phyloP scores from a whole-genome alignment of 2,888 invertebrate species.

The Platerodrilus igneus region DNA sequence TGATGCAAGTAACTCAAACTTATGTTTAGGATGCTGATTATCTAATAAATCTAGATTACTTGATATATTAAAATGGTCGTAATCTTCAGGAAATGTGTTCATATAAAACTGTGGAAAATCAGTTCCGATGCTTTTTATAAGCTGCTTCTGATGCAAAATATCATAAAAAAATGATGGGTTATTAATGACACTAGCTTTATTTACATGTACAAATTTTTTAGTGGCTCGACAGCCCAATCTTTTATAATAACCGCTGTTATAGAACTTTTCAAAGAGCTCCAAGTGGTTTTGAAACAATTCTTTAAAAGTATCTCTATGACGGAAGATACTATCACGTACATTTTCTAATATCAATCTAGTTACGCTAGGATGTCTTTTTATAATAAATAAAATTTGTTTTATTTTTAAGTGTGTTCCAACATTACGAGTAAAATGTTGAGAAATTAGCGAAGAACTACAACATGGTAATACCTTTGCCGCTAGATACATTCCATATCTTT shows the following conservation, averaged over 20 bases:
- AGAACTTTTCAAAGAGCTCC: conserved; percentile 17
- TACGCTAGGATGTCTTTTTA: conserved; percentile 14
- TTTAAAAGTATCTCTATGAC: conserved; percentile 8
- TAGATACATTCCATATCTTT: conserved; percentile 17
- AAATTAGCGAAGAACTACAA: conserved; percentile 17
- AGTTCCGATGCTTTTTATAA: conserved; percentile 9
- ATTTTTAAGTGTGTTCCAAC: no score
- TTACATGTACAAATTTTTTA: conserved; percentile 13
- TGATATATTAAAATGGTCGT: conserved; percentile 5
- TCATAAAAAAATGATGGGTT: conserved; percentile 1
- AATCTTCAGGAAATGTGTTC: conserved; percentile 9
- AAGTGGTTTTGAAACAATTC: conserved; percentile 6
- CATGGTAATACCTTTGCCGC: conserved; percentile 16
- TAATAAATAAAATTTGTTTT: conserved; percentile 9
- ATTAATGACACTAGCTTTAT: conserved; percentile 10
- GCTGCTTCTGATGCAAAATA: conserved; percentile 7
- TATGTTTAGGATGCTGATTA: not conserved
- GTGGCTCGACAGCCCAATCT: conserved; percentile 13
- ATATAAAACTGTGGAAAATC: conserved; percentile 10
- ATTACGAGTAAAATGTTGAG: conserved; percentile 6
- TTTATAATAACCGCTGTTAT: no score
- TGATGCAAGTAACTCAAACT: conserved; percentile 3
- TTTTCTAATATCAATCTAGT: conserved; percentile 10
- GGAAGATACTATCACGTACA: no score
- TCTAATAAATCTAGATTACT: no score